Evolutionary conservation across 2,888 invertebrate species (phyloP), one percentile per base, ranked within the genome.

Genomic region (Orthosia gothica): DNA sequence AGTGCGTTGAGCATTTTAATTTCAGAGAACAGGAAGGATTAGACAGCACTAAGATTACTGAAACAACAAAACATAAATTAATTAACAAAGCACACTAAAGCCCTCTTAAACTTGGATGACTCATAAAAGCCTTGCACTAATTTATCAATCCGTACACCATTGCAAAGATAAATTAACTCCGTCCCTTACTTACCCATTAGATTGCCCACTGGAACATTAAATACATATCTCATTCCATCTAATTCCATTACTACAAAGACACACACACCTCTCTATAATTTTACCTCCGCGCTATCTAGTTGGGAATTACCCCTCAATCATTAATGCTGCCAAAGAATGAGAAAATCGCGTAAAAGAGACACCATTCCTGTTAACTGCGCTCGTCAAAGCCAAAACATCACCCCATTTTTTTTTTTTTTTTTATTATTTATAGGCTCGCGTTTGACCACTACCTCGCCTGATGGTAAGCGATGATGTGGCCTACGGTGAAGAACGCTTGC

Each of bases 221-320:
- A 68, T 55, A 58, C 50, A 72, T 69, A 79, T 69, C 64, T 64
- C 79, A 57, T 59, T 73, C 69, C 59, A 71, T 70, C 40, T 62
- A 76, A 77, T 79, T 67, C 58, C 65, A 69, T 79, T 67, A 81
- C 57, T 70, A 81, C 73, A 76, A 75, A 75, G 71, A 75, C 77
- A 78, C 32, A 20, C 67, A 50, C 62, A 75, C 71, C 67, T 64
- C 65, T 73, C 78, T 82, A 76, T 83, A 86, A 87, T 83, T 79
- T 83, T 77, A 74, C 74, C 67, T 63, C 69, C 63, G 67, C 82
- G 68, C 76, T 68, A 76, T 75, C 83, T 82, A 81, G 74, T 79
- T 80, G 75, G 81, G 87, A 81, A 91, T 91, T 89, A 90, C 87
- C 89, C 88, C 84, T 47, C 89, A 92, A 92, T 91, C 91, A 95